Percentiles rank a stretch among this genome's conserved stretches.
Conservation (phyloP, 2,797 vertebrate species). For the Hydrophis major region DNA sequence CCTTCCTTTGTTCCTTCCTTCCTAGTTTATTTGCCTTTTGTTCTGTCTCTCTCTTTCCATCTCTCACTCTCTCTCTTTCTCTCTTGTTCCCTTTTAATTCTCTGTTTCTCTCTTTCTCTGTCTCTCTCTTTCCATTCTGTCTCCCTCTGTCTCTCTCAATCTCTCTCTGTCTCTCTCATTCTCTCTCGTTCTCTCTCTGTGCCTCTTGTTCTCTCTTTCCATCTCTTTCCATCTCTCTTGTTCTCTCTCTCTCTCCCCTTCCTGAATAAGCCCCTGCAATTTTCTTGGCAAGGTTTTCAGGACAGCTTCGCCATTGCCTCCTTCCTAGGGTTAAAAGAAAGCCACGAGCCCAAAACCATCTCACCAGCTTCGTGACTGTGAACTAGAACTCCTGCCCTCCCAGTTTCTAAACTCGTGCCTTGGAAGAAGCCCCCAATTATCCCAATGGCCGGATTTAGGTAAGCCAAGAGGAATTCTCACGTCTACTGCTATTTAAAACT, state of each 20-base stretch:
- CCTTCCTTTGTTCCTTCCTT: too few species aligned
- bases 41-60: too few species aligned
- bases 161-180: too few species aligned
- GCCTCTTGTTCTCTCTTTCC: too few species aligned
- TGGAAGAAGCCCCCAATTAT: not conserved
- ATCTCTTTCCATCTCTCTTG: too few species aligned
- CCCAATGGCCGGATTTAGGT: rapidly evolving
- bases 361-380: not conserved
- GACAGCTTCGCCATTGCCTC: not conserved
- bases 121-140: too few species aligned
- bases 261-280: not conserved
- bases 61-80: too few species aligned
- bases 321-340: not conserved
- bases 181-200: too few species aligned
- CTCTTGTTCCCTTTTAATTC: too few species aligned
- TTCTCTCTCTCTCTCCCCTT: not conserved
- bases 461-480: not conserved
- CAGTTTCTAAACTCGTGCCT: not conserved
- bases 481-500: not conserved
- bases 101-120: too few species aligned
- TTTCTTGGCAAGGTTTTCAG: not conserved
- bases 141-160: too few species aligned
- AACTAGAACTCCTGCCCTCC: not conserved
- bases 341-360: not conserved
- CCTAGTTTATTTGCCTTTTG: too few species aligned